Evolutionary conservation across 23 tunicate genomes (phyloP).

Genomic region (Aplidium turbinatum): DNA sequence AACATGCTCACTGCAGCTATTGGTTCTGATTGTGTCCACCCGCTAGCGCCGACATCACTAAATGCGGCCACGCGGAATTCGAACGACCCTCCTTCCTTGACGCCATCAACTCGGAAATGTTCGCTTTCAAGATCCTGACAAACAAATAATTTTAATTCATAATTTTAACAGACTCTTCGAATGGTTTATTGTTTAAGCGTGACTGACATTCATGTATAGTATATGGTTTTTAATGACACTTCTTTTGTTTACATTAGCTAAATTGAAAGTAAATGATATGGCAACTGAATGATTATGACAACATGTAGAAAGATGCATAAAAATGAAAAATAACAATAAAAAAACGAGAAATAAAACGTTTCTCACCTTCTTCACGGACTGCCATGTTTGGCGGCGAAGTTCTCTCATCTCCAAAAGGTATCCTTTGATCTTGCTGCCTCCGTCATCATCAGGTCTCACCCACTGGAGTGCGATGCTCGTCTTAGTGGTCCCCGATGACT

Average conservation of each 20-base stretch:
- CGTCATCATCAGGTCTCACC: conserved; percentile 83
- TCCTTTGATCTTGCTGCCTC: conserved; percentile 72
- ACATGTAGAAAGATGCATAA: not conserved
- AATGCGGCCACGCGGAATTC: conserved; percentile 84
- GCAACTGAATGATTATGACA: not conserved
- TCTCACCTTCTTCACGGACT: conserved; percentile 59
- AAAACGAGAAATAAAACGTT: not conserved
- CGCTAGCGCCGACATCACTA: conserved; percentile 70
- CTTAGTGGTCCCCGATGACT: conserved; percentile 84
- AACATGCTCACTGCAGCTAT: conserved; percentile 91
- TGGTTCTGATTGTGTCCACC: conserved; percentile 82
- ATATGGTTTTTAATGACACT: no score
- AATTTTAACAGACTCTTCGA: no score
- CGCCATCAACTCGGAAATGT: conserved; percentile 43
- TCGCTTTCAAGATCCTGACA: conserved; percentile 51
- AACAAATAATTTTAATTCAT: not conserved
- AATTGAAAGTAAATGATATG: no score
- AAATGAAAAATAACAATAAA: not conserved
- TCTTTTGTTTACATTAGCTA: no score
- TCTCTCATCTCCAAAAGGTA: conserved; percentile 83
- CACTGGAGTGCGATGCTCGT: conserved; percentile 81
- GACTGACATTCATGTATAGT: no score
- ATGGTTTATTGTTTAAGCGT: no score
- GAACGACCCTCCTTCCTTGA: conserved; percentile 83
- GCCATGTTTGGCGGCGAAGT: conserved; percentile 81